These are phyloP conservation scores for Fundulus diaphanus DNA, from an alignment of 2,797 vertebrate genomes.

Conservation along the genomic window DNA sequence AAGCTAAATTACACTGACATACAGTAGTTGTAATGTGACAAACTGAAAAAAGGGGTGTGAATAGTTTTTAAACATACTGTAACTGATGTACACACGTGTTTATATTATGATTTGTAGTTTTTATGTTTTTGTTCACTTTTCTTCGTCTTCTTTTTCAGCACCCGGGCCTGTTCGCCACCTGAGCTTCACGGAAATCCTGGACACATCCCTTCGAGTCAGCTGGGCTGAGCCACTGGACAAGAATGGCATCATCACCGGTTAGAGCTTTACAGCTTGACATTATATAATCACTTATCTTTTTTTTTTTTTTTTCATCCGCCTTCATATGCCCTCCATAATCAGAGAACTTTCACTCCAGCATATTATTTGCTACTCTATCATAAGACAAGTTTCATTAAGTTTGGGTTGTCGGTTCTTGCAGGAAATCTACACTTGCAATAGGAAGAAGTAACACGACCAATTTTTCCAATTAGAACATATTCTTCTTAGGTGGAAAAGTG, in stretches of 20 bases:
- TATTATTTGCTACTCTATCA: constrained; percentile 18
- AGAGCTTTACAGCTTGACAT: constrained; percentile 35
- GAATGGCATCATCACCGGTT: constrained; percentile 92
- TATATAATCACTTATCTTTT: neutral
- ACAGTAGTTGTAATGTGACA: neutral
- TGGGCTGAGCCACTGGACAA: constrained; percentile 93
- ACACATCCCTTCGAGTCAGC: constrained; percentile 94
- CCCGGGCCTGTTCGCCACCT: constrained; percentile 90
- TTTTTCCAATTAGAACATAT: constrained; percentile 15
- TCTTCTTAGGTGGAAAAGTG: constrained; percentile 19
- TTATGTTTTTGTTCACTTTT: neutral
- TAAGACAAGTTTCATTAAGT: constrained; percentile 13
- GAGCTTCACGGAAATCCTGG: constrained; percentile 95
- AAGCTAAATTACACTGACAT: neutral
- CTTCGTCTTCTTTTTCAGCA: constrained; percentile 72
- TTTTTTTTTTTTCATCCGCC: neutral
- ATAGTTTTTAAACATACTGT: neutral
- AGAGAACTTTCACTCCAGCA: constrained; percentile 5
- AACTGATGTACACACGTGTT: neutral
- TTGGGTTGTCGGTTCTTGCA: constrained; percentile 7
- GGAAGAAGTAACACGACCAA: constrained; percentile 3
- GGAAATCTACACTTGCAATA: constrained; percentile 10
- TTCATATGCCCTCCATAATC: constrained; percentile 10
- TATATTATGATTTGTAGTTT: neutral
- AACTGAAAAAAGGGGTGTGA: neutral